phyloP scores from a whole-genome alignment of 1,140 invertebrate species.

The Conopomorpha cramerella region DNA sequence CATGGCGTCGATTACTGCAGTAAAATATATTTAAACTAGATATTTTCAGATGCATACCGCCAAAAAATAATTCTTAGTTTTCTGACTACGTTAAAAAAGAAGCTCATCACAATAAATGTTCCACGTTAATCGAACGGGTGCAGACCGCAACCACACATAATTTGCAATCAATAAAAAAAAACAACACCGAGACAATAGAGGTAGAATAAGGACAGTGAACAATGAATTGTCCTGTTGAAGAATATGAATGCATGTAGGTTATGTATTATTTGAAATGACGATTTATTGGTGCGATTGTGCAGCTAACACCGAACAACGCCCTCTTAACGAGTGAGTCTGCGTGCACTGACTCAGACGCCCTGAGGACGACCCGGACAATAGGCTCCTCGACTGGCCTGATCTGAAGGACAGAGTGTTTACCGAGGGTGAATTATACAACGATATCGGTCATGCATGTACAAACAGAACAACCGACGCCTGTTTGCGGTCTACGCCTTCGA shows the following conservation, averaged over 20 bases:
- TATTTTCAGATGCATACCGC: too few relatives aligned
- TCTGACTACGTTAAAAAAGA: too few relatives aligned
- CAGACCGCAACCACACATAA: too few relatives aligned
- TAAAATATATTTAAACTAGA: too few relatives aligned
- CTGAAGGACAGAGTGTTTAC: conserved; percentile 45
- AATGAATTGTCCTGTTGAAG: conserved; percentile 32
- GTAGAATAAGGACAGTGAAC: conserved; percentile 39
- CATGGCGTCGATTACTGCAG: too few relatives aligned
- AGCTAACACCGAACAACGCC: conserved; percentile 46
- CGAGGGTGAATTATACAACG: conserved; percentile 15
- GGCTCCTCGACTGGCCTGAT: conserved; percentile 46
- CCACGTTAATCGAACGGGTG: too few relatives aligned
- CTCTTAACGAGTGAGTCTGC: conserved; percentile 44
- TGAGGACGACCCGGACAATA: conserved; percentile 49
- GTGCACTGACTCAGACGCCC: conserved; percentile 46
- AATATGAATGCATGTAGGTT: conserved; percentile 23
- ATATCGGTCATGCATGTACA: conserved; percentile 14
- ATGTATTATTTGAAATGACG: conserved; percentile 26
- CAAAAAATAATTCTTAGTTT: too few relatives aligned
- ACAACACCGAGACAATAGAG: conserved; percentile 30
- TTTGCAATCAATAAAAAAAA: conserved; percentile 40
- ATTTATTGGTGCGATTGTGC: conserved; percentile 24
- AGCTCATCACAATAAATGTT: too few relatives aligned
- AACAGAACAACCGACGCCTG: neutral
- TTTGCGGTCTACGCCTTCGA: neutral